Conservation (phyloP, 2,888 invertebrate species). For the Apamea monoglypha region DNA sequence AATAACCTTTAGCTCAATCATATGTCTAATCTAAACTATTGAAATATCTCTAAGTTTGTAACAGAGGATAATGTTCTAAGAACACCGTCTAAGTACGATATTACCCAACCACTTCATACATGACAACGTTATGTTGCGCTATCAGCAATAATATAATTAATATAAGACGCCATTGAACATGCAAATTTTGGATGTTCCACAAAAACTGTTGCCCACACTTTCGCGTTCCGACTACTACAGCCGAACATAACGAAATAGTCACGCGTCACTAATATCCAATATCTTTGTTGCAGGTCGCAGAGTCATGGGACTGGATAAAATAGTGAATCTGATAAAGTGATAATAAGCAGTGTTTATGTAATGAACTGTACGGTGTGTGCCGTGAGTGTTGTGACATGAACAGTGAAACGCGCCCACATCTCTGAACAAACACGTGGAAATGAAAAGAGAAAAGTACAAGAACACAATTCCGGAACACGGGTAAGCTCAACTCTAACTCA, state of each 20-base stretch:
- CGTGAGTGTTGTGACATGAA: slow-evolving; percentile 80
- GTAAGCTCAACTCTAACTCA: slow-evolving; percentile 72
- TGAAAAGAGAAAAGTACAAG: slow-evolving; percentile 90
- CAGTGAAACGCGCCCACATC: slow-evolving; percentile 77
- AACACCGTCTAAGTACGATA: slow-evolving; percentile 1
- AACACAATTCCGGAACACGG: slow-evolving; percentile 78
- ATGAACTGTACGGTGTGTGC: slow-evolving; percentile 69
- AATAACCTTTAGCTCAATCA: slow-evolving; percentile 12
- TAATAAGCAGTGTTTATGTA: slow-evolving; percentile 74
- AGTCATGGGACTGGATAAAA: slow-evolving; percentile 71
- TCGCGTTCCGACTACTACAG: slow-evolving; percentile 50
- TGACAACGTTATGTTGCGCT: slow-evolving; percentile 13
- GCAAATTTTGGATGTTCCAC: slow-evolving; percentile 11
- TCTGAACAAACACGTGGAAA: slow-evolving; percentile 82
- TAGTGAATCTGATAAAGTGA: slow-evolving; percentile 70
- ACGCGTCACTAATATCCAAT: slow-evolving; percentile 65
- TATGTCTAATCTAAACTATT: slow-evolving; percentile 17
- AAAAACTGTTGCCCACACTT: slow-evolving; percentile 28
- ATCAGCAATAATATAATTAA: slow-evolving; percentile 9
- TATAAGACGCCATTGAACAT: slow-evolving; percentile 4
- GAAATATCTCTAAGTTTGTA: not conserved
- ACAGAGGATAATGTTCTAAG: slow-evolving; percentile 1
- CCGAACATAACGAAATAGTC: slow-evolving; percentile 50
- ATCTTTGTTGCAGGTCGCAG: slow-evolving; percentile 76
- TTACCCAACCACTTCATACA: slow-evolving; percentile 24